phyloP scores from a whole-genome alignment of 2,888 invertebrate genomes.

The Dolichomitus sp. region DNA sequence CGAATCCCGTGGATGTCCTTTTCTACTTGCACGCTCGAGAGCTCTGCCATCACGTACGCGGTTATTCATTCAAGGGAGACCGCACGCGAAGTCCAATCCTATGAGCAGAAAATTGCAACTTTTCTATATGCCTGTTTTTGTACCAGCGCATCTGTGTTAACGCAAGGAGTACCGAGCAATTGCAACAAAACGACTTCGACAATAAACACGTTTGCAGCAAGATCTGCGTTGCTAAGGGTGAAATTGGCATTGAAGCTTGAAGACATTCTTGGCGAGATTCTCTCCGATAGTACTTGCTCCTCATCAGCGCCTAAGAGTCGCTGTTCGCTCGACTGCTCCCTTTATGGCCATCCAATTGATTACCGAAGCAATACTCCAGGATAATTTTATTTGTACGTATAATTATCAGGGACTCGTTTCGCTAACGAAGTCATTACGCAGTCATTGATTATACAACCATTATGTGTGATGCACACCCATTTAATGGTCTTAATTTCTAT shows the following conservation, averaged over 20 bases:
- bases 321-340: conserved; percentile 1
- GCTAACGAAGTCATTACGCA: conserved; percentile 33
- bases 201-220: conserved; percentile 16
- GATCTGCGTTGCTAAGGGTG: conserved; percentile 2
- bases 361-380: conserved; percentile 25
- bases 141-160: neutral
- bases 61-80: conserved; percentile 36
- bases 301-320: conserved; percentile 7
- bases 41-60: conserved; percentile 6
- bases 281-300: neutral
- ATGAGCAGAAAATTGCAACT: conserved; percentile 36
- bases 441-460: conserved; percentile 3
- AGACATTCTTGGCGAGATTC: neutral
- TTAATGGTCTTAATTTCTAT: conserved; percentile 21
- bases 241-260: conserved; percentile 3
- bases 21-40: neutral
- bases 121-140: conserved; percentile 29
- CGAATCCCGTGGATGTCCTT: conserved; percentile 6
- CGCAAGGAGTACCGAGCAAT: neutral
- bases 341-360: conserved; percentile 8
- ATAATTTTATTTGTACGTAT: conserved; percentile 30
- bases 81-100: conserved; percentile 36
- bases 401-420: conserved; percentile 45
- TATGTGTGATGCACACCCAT: neutral
- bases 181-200: neutral